Percentiles rank a stretch among this genome's conserved stretches.
Evolutionary conservation across 2,888 invertebrate species (phyloP).

Genomic region (Physocephala rufipes): DNA sequence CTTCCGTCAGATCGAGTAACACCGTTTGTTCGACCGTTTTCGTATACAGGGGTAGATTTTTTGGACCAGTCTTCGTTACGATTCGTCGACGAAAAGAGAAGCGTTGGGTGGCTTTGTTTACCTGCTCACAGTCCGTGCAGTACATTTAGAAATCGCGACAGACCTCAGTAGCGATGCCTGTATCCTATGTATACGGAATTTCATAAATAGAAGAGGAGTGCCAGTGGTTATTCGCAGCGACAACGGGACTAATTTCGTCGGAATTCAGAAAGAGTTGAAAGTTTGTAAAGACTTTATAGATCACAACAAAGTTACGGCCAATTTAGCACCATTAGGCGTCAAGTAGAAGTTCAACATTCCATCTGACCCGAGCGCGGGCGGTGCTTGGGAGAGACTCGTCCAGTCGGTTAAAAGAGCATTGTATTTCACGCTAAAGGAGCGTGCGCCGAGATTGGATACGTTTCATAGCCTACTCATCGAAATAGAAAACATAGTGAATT

Average conservation of each 20-base stretch:
- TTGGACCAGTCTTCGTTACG: background rate
- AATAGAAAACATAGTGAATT: slow-evolving; percentile 41
- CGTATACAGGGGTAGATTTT: slow-evolving; percentile 18
- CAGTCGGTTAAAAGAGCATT: slow-evolving; percentile 34
- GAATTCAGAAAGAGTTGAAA: slow-evolving; percentile 33
- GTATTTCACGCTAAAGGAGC: slow-evolving; percentile 28
- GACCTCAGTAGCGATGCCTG: slow-evolving; percentile 43
- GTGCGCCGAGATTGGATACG: slow-evolving; percentile 38
- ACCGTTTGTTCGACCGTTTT: too few species aligned
- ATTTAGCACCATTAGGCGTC: slow-evolving; percentile 28
- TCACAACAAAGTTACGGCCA: slow-evolving; percentile 25
- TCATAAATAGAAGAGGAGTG: slow-evolving; percentile 40
- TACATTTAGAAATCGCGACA: slow-evolving; percentile 40
- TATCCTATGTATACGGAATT: slow-evolving; percentile 42
- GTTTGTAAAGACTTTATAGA: slow-evolving; percentile 33
- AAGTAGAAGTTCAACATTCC: slow-evolving; percentile 40
- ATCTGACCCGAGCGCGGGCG: slow-evolving; percentile 44
- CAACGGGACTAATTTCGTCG: slow-evolving; percentile 33
- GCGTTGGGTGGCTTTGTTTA: slow-evolving; percentile 2
- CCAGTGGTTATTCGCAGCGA: slow-evolving; percentile 42
- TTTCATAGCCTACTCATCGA: slow-evolving; percentile 40
- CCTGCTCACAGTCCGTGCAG: slow-evolving; percentile 27
- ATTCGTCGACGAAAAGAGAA: slow-evolving; percentile 10
- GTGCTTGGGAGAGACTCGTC: slow-evolving; percentile 45
- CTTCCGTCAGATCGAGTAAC: too few species aligned